Percentiles rank a stretch among this genome's conserved stretches.
These are phyloP conservation scores for Peromyscus melanophrys DNA, from an alignment of 2,797 vertebrate genomes.

Conservation along the genomic window DNA sequence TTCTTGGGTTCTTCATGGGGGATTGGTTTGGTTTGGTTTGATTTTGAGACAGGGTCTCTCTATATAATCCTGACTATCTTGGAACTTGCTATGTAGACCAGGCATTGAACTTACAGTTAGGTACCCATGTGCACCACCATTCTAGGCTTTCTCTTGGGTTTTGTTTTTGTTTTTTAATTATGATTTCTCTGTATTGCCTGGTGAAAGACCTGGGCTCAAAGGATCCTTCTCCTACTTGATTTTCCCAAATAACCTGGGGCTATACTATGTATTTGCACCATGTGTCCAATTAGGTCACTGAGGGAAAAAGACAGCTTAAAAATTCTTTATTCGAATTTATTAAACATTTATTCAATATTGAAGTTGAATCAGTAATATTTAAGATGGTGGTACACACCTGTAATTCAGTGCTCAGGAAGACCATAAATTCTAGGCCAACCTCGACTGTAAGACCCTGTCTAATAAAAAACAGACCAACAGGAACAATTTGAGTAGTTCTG, in stretches of 20 bases:
- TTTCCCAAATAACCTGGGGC: neutral
- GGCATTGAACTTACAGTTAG: neutral
- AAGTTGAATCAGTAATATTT: neutral
- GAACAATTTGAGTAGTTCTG: slow-evolving; percentile 49
- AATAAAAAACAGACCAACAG: neutral
- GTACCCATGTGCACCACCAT: neutral
- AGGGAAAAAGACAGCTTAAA: neutral
- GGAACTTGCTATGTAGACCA: neutral
- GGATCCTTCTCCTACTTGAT: neutral
- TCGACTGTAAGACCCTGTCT: neutral
- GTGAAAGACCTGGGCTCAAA: neutral
- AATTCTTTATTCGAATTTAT: slow-evolving; percentile 21
- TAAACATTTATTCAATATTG: neutral
- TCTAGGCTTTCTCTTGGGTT: neutral
- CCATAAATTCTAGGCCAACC: neutral
- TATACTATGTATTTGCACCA: neutral
- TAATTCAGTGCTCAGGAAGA: neutral
- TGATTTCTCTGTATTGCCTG: neutral
- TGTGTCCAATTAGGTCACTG: neutral
- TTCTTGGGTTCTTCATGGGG: neutral
- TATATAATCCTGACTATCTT: neutral
- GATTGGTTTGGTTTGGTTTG: neutral
- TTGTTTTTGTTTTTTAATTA: neutral
- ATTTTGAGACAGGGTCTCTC: neutral
- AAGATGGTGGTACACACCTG: neutral